Evolutionary conservation across 2,797 vertebrate species (phyloP).

Genomic region (Furcifer pardalis): DNA sequence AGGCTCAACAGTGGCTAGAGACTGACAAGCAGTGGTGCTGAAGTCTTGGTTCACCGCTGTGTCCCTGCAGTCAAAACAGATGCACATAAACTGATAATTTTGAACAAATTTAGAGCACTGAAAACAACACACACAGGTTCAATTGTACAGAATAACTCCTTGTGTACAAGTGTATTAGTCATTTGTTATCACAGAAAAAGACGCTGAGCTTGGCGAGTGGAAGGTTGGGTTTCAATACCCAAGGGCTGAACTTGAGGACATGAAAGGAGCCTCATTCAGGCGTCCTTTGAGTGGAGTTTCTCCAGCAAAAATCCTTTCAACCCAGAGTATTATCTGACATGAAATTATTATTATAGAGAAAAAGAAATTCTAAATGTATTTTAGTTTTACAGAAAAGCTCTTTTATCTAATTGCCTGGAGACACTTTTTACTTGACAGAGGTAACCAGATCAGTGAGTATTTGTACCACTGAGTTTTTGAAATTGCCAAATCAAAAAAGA

Average conservation of each 20-base stretch:
- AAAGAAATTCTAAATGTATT: too few species aligned
- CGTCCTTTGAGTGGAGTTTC: too few species aligned
- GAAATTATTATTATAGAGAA: too few species aligned
- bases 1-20: background rate
- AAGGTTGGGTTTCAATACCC: too few species aligned
- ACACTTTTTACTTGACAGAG: background rate
- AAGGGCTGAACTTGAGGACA: too few species aligned
- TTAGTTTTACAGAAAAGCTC: background rate
- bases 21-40: background rate
- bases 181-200: too few species aligned
- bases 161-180: background rate
- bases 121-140: background rate
- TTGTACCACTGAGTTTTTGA: background rate
- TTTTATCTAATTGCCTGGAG: background rate
- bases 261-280: too few species aligned
- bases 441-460: background rate
- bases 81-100: background rate
- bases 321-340: too few species aligned
- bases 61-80: background rate
- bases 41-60: background rate
- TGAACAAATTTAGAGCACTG: too few species aligned
- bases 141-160: background rate
- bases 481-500: background rate
- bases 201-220: too few species aligned
- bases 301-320: too few species aligned